Evolutionary conservation across 1,140 invertebrate species (phyloP).

Genomic region (Brachionus asplanchnoidis): DNA sequence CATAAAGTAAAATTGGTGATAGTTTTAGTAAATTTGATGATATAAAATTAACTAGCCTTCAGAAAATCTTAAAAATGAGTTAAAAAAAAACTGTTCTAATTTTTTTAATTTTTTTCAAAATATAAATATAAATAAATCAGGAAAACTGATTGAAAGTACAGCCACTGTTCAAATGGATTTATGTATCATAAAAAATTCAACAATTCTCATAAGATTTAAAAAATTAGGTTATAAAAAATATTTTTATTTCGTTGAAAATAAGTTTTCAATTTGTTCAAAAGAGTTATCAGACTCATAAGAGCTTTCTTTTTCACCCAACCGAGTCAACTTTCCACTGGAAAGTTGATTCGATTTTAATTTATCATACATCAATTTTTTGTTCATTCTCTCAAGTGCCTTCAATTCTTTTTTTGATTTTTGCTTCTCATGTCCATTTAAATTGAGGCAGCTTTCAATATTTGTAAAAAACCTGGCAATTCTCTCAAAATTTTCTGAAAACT

Average conservation of each 20-base stretch:
- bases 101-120: too few species aligned
- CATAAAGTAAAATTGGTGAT: too few species aligned
- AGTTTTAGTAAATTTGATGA: too few species aligned
- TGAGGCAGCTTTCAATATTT: not conserved
- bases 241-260: not conserved
- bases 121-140: too few species aligned
- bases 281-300: not conserved
- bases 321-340: not conserved
- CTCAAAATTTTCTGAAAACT: constrained; percentile 25
- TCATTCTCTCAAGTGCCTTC: not conserved
- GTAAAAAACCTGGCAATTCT: constrained; percentile 8
- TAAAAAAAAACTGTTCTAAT: too few species aligned
- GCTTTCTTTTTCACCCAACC: not conserved
- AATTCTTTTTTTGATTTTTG: constrained; percentile 17
- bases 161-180: too few species aligned
- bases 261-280: not conserved
- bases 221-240: not conserved
- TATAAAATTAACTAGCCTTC: too few species aligned
- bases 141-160: too few species aligned
- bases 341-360: not conserved
- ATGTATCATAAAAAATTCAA: too few species aligned
- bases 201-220: too few species aligned
- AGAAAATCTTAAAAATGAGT: too few species aligned
- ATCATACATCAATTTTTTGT: not conserved
- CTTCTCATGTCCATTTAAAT: not conserved